These are phyloP conservation scores for Leucosticte australis DNA, from an alignment of 2,113 vertebrate genomes.

Conservation along the genomic window DNA sequence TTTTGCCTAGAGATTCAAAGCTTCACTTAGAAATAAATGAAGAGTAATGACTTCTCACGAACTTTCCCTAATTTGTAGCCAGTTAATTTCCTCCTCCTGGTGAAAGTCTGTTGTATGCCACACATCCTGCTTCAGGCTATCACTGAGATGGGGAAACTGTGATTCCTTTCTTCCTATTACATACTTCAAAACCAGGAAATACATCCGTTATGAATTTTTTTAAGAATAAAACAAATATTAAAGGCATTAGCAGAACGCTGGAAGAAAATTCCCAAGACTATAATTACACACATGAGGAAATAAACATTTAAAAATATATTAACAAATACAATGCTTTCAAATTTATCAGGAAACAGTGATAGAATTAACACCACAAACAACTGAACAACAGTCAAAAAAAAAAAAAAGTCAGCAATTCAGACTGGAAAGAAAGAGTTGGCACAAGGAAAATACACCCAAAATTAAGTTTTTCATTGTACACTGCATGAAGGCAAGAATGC, in stretches of 20 bases:
- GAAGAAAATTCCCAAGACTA: neutral
- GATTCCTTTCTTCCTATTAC: conserved; percentile 34
- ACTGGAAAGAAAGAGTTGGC: neutral
- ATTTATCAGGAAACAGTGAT: neutral
- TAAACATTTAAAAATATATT: neutral
- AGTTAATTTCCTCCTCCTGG: conserved; percentile 7
- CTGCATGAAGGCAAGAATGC: neutral
- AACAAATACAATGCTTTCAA: neutral
- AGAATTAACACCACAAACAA: neutral
- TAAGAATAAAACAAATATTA: conserved; percentile 21
- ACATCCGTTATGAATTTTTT: neutral
- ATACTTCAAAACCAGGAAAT: conserved; percentile 38
- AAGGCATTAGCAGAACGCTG: neutral
- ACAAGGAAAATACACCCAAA: neutral
- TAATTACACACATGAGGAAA: neutral
- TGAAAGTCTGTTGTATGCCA: neutral
- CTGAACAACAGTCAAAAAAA: neutral
- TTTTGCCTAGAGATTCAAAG: neutral
- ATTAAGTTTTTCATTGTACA: neutral
- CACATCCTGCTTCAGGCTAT: conserved; percentile 19
- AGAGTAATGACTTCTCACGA: neutral
- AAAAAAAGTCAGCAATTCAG: neutral
- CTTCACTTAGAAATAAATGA: neutral
- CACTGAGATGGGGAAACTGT: neutral
- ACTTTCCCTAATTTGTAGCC: neutral